Conservation (phyloP, 1,140 invertebrate species). For the Zaprionus gabonicus region DNA sequence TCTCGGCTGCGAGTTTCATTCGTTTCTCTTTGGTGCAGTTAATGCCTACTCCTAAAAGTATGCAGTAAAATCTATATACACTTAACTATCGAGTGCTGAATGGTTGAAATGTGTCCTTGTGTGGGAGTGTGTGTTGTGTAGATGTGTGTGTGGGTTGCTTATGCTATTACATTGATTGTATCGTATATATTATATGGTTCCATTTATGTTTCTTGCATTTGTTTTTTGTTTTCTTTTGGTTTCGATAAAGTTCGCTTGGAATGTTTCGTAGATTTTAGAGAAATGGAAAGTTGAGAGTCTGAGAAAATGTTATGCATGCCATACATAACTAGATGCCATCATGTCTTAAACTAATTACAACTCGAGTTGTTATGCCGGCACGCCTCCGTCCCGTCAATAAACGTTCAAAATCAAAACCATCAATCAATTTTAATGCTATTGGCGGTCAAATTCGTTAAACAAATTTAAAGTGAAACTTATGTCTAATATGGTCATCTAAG, state of each 20-base stretch:
- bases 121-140: slow-evolving; percentile 26
- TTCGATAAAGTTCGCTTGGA: slow-evolving; percentile 43
- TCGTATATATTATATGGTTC: slow-evolving; percentile 69
- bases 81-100: slow-evolving; percentile 60
- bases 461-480: slow-evolving; percentile 24
- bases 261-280: slow-evolving; percentile 30
- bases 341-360: slow-evolving; percentile 45
- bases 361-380: slow-evolving; percentile 28
- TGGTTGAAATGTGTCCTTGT: slow-evolving; percentile 42
- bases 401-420: slow-evolving; percentile 40
- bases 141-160: slow-evolving; percentile 44
- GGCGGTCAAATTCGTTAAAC: slow-evolving; percentile 73
- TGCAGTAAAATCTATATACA: slow-evolving; percentile 82
- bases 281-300: slow-evolving; percentile 31
- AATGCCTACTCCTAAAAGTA: slow-evolving; percentile 63
- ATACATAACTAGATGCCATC: neutral
- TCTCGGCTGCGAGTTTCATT: slow-evolving; percentile 17
- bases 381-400: neutral
- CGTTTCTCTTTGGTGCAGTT: slow-evolving; percentile 65
- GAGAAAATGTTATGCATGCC: slow-evolving; percentile 17
- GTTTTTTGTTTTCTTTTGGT: slow-evolving; percentile 36
- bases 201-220: slow-evolving; percentile 44
- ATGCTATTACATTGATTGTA: slow-evolving; percentile 80
- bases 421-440: slow-evolving; percentile 63
- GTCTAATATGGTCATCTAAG: slow-evolving; percentile 44